phyloP scores from a whole-genome alignment of 1,140 invertebrate species.

The Sitodiplosis mosellana region DNA sequence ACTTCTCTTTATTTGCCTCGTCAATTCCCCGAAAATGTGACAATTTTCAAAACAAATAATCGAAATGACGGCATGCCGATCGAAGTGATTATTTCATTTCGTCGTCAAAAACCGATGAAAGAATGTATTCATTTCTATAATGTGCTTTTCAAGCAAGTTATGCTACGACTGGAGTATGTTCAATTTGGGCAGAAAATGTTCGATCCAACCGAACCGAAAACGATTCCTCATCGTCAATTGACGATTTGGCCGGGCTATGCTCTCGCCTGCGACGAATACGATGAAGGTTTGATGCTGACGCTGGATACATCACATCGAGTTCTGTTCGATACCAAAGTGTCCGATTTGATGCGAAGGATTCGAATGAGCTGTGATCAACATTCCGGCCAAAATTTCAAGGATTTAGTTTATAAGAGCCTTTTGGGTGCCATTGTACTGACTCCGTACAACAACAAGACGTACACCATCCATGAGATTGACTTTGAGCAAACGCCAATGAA shows the following conservation, averaged over 20 bases:
- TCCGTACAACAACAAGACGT: conserved; percentile 24
- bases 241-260: conserved; percentile 35
- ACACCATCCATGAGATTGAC: conserved; percentile 58
- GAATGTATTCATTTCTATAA: conserved; percentile 75
- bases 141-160: conserved; percentile 60
- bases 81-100: conserved; percentile 39
- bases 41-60: conserved; percentile 33
- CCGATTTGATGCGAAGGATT: conserved; percentile 44
- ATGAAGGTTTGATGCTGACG: conserved; percentile 73
- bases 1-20: conserved; percentile 46
- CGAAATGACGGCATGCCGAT: conserved; percentile 35
- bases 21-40: conserved; percentile 30
- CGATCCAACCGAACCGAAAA: conserved; percentile 44
- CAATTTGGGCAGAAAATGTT: conserved; percentile 64
- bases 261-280: conserved; percentile 63
- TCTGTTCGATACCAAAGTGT: conserved; percentile 57
- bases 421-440: conserved; percentile 40
- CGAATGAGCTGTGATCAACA: conserved; percentile 10
- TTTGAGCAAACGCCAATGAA: conserved; percentile 45
- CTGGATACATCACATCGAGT: conserved; percentile 73
- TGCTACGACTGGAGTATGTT: conserved; percentile 53
- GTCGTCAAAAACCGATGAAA: conserved; percentile 36
- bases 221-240: conserved; percentile 46
- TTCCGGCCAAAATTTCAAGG: conserved; percentile 22
- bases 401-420: conserved; percentile 25